A percentile compares a stretch with the other conserved stretches of the same genome.
phyloP scores from a whole-genome alignment of 1,140 invertebrate genomes.

The Bilobella aurantiaca region DNA sequence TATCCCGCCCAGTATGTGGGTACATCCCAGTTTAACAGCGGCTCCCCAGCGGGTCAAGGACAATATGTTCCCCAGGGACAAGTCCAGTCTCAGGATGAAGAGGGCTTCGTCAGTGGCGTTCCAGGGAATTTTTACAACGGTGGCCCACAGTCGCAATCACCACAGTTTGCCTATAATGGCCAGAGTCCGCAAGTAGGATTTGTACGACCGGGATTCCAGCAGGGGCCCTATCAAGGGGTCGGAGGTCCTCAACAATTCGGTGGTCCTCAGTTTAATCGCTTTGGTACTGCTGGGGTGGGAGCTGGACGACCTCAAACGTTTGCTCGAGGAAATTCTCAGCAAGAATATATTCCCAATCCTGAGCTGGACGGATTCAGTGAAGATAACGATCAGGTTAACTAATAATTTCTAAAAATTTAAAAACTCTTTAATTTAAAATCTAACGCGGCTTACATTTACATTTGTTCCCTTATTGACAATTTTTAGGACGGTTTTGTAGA shows the following conservation, averaged over 20 bases:
- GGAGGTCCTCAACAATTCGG: background rate
- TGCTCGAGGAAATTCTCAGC: background rate
- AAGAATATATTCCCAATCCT: conserved; percentile 24
- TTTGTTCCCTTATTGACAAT: background rate
- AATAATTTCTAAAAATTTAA: background rate
- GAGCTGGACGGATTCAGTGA: conserved; percentile 34
- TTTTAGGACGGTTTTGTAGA: conserved; percentile 29
- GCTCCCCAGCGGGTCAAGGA: background rate
- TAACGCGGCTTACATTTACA: background rate
- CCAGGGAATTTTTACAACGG: background rate
- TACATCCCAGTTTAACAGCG: background rate
- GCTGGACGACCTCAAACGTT: background rate
- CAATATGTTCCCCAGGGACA: background rate
- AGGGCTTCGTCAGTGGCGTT: background rate
- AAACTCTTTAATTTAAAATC: background rate
- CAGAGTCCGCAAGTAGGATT: conserved; percentile 3
- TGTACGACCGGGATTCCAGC: conserved; percentile 5
- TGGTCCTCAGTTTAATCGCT: background rate
- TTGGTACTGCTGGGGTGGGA: background rate
- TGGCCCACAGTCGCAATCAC: background rate
- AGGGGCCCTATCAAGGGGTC: background rate
- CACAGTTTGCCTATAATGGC: conserved; percentile 2
- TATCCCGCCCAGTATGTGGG: background rate
- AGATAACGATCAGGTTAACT: conserved; percentile 31
- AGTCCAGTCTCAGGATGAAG: background rate